phyloP scores from a whole-genome alignment of 23 tunicate species.

The Halocynthia aurantium region DNA sequence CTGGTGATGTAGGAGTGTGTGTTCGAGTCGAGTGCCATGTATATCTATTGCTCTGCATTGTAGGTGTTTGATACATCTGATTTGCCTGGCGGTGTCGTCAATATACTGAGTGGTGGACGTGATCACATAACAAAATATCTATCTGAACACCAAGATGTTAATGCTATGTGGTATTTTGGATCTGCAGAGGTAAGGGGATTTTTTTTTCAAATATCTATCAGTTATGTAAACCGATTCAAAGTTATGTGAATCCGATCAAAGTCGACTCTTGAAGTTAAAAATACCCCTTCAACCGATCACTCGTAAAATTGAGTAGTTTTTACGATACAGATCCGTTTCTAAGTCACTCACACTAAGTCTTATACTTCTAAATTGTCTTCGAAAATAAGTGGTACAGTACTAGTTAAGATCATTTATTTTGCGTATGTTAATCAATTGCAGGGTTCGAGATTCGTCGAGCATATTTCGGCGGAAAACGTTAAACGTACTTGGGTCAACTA shows the following conservation, averaged over 20 bases:
- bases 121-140: constrained; percentile 89
- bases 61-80: constrained; percentile 96
- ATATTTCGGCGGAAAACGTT: constrained; percentile 86
- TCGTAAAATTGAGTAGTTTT: too few relatives aligned
- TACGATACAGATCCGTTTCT: too few relatives aligned
- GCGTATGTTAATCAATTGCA: neutral
- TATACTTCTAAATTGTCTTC: neutral
- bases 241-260: too few relatives aligned
- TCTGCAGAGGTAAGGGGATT: constrained; percentile 48
- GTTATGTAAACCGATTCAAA: neutral
- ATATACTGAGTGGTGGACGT: constrained; percentile 76
- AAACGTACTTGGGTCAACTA: constrained; percentile 99
- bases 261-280: too few relatives aligned
- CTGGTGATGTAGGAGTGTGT: too few relatives aligned
- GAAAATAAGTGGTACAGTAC: too few relatives aligned
- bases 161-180: constrained; percentile 98
- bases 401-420: too few relatives aligned
- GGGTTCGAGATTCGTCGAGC: constrained; percentile 92
- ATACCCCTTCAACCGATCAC: too few relatives aligned
- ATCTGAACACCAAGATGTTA: constrained; percentile 85
- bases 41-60: neutral
- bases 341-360: too few relatives aligned
- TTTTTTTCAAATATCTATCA: neutral
- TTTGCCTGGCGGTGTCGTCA: constrained; percentile 92
- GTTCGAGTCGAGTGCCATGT: too few relatives aligned